Evolutionary conservation across 2,888 invertebrate genomes (phyloP).

Genomic region (Anagyrus pseudococci): DNA sequence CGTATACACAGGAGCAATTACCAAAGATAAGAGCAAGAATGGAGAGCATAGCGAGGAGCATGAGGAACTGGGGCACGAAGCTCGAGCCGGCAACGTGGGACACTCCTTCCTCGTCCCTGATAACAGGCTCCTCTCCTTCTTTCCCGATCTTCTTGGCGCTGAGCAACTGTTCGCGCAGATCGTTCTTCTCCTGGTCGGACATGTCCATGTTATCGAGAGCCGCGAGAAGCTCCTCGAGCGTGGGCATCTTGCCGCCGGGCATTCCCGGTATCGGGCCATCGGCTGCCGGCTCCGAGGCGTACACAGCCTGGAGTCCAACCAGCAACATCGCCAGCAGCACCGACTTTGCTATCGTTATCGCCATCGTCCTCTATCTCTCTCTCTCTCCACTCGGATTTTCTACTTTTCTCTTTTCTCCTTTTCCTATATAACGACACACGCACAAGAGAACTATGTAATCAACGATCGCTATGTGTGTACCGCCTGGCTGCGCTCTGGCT

Average conservation of each 20-base stretch:
- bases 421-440: no score
- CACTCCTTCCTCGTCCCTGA: neutral
- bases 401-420: no score
- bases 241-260: slow-evolving; percentile 61
- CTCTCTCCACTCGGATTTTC: neutral
- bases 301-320: slow-evolving; percentile 10
- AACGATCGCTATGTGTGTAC: no score
- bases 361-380: slow-evolving; percentile 11
- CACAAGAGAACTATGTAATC: no score
- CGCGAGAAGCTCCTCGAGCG: slow-evolving; percentile 66
- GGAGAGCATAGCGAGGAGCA: slow-evolving; percentile 47
- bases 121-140: neutral
- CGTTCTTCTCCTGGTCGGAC: slow-evolving; percentile 69
- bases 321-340: slow-evolving; percentile 18
- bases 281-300: neutral
- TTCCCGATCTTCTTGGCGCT: neutral
- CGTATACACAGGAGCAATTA: slow-evolving; percentile 40
- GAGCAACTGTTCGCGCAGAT: slow-evolving; percentile 62
- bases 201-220: slow-evolving; percentile 68
- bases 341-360: neutral
- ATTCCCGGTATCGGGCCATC: slow-evolving; percentile 26
- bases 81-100: slow-evolving; percentile 5
- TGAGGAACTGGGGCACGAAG: slow-evolving; percentile 51
- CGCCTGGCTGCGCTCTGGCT: no score
- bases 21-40: slow-evolving; percentile 50